Conservation (phyloP, 2,113 vertebrate species). For the Anas platyrhynchos region DNA sequence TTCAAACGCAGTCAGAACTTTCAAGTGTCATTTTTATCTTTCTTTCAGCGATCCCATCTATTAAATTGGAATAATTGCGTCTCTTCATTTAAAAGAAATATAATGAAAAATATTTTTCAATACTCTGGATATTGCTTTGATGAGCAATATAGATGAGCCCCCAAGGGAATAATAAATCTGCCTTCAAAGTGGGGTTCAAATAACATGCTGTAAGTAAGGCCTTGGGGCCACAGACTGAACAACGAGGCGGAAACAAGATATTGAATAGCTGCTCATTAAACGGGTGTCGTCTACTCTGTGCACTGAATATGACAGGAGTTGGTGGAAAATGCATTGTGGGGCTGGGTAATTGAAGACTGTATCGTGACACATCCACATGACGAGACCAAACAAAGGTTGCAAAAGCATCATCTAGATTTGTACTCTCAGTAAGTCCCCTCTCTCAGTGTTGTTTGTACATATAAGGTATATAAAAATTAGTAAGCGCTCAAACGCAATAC, state of each 20-base stretch:
- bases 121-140: not conserved
- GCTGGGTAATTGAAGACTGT: not conserved
- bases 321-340: not conserved
- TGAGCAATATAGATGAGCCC: not conserved
- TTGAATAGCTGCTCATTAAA: not conserved
- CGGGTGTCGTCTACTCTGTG: not conserved
- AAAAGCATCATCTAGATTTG: not conserved
- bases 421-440: not conserved
- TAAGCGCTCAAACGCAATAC: not conserved
- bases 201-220: conserved; percentile 14
- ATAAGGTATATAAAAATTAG: rapidly evolving
- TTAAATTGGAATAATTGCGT: not conserved
- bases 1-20: not conserved
- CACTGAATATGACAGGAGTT: not conserved
- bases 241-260: not conserved
- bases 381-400: not conserved
- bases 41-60: not conserved
- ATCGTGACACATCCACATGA: not conserved
- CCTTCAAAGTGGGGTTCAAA: not conserved
- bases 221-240: not conserved
- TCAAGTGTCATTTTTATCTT: not conserved
- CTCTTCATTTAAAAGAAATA: not conserved
- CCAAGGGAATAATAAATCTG: not conserved
- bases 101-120: not conserved
- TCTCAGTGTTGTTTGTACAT: not conserved